These are phyloP conservation scores for Myrmecobius fasciatus DNA, from an alignment of 2,113 vertebrate genomes.

Conservation along the genomic window DNA sequence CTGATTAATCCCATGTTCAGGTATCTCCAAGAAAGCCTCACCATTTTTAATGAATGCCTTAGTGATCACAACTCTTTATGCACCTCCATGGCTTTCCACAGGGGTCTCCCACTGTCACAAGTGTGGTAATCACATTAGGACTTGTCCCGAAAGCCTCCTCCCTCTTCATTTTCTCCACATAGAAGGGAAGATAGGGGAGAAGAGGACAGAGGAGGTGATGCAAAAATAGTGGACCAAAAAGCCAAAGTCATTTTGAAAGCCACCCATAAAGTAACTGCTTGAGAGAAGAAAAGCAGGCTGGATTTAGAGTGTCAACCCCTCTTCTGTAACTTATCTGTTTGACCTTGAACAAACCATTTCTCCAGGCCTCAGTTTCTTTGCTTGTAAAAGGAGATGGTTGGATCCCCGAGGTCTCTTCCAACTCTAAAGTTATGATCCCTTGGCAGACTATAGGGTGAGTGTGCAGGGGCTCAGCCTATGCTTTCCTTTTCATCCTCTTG, in stretches of 20 bases:
- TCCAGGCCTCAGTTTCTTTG: not conserved
- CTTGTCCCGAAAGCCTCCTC: not conserved
- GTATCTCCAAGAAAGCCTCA: not conserved
- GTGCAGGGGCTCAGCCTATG: not conserved
- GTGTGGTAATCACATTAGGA: not conserved
- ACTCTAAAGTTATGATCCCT: not conserved
- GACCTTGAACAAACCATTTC: not conserved
- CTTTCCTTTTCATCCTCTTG: not conserved
- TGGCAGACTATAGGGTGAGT: not conserved
- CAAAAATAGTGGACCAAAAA: not conserved
- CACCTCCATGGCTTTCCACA: not conserved
- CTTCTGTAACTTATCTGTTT: not conserved
- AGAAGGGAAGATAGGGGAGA: not conserved
- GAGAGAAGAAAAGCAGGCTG: not conserved
- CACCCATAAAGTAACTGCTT: not conserved
- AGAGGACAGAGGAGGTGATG: not conserved
- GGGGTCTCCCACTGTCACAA: not conserved
- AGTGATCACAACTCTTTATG: not conserved
- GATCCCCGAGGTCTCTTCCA: not conserved
- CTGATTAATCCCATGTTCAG: not conserved
- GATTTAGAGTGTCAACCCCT: not conserved
- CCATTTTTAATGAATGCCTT: not conserved
- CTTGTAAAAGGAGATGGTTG: not conserved
- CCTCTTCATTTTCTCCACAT: not conserved
- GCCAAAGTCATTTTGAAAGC: not conserved